phyloP scores from a whole-genome alignment of 2,797 vertebrate species.

The Acrocephalus scirpaceus region DNA sequence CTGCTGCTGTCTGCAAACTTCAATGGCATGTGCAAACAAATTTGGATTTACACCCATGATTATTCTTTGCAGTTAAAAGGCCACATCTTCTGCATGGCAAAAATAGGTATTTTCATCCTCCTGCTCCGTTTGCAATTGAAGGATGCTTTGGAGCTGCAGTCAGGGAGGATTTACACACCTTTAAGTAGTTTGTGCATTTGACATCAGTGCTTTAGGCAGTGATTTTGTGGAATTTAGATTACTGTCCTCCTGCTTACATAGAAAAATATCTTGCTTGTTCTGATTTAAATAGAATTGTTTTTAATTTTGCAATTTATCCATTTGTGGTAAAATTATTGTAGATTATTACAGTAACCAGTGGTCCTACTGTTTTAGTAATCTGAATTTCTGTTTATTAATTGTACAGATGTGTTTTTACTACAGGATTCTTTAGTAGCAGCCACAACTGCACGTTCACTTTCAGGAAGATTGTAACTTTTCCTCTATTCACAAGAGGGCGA shows the following conservation, averaged over 20 bases:
- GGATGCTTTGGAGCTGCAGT: background rate
- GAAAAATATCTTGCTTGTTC: background rate
- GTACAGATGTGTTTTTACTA: background rate
- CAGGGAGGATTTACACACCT: background rate
- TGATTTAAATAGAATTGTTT: background rate
- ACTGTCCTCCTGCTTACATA: background rate
- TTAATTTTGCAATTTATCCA: background rate
- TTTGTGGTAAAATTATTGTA: background rate
- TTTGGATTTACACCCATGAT: background rate
- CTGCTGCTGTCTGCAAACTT: background rate
- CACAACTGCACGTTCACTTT: background rate
- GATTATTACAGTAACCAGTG: background rate
- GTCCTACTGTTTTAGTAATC: background rate
- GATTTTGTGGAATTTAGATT: background rate
- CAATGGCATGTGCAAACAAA: background rate
- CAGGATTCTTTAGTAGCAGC: background rate
- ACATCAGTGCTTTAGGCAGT: background rate
- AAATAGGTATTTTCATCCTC: background rate
- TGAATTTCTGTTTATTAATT: background rate
- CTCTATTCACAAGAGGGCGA: conserved; percentile 52
- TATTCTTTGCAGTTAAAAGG: background rate
- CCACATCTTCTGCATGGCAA: background rate
- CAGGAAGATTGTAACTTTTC: background rate
- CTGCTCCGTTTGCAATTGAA: background rate
- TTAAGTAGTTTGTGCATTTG: background rate